Conservation (phyloP, 1,140 invertebrate genomes). For the Eriocheir sinensis region DNA sequence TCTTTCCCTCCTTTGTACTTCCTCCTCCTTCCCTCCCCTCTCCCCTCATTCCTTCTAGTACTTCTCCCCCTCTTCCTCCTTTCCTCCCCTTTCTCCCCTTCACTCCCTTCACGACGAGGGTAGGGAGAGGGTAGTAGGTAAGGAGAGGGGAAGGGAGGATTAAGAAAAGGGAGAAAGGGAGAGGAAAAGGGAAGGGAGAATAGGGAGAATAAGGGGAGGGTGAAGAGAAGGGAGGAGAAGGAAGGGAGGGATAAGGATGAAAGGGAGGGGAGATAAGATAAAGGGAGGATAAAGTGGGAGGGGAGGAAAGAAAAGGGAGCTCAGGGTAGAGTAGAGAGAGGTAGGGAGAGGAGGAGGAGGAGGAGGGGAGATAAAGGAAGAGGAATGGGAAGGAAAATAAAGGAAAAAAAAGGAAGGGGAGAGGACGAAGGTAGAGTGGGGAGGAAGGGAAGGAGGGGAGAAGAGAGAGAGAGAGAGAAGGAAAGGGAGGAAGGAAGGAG, state of each 20-base stretch:
- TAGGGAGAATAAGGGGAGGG: not conserved
- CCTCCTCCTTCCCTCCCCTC: no score
- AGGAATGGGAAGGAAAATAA: not conserved
- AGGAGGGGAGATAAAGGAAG: not conserved
- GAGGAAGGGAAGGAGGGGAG: not conserved
- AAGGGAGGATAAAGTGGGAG: not conserved
- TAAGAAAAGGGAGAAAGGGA: no score
- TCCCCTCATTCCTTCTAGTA: no score
- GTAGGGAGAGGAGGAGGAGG: not conserved
- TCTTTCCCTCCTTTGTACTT: no score
- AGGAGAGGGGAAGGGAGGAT: no score
- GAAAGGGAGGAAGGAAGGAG: not conserved
- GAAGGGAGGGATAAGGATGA: not conserved
- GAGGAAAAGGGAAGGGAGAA: no score
- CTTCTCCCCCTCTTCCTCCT: no score
- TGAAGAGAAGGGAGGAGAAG: not conserved
- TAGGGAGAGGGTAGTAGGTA: no score
- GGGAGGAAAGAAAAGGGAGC: not conserved
- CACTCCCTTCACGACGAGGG: no score
- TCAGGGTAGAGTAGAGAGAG: not conserved
- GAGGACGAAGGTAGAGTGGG: not conserved
- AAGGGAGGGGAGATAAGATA: not conserved
- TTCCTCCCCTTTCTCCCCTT: no score
- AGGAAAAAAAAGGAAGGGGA: not conserved
- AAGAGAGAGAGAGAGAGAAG: not conserved